Base-by-base conservation (phyloP, 2,888 invertebrate species). In the Macaria liturata region DNA sequence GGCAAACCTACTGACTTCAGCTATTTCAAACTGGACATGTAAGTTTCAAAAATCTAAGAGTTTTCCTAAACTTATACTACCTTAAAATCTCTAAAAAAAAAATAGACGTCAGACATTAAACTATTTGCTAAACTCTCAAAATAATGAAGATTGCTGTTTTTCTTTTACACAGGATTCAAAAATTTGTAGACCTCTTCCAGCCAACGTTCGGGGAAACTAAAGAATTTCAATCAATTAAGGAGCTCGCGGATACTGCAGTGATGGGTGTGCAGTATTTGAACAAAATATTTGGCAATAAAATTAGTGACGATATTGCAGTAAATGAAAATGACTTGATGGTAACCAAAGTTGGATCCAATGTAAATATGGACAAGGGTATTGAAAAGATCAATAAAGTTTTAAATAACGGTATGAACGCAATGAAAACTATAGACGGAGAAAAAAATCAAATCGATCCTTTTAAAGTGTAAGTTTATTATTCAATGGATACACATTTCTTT, bases 151-250 rank as follows among this genome's bases (percentile, higher is more conserved):
- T 46, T 43, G 9, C 30, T 46, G 9, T 39, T 20, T 48, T 59
- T 56, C 49, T 64, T 59, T 9, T 40, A 86, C 84, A 52, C 75
- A 92, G 92, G 60, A 69, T 91, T 64, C 71, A 79, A 46, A 84
- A 83, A 63, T 61, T 88, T 34, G 68, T 91, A 61, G 81, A 86
- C 46, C 71, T 84, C 37, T 87, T 92, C 46, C 75, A 88, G 67
- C 84, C 88, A 37, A 83, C 80, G 5, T 91, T 90, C 63, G 81
- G 84, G 1, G 83, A 87, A 20, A 89, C 91, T 1, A 74, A 85
- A 53, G 71, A 82, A 0, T 92, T 77, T 63, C 76, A 78, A 67
- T 69, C 82, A 0, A 56, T 90, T 0, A 72, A 76, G 65, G 84
- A 84, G 7, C 54, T 86, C 1, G 66, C 80, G 0, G 86, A 91